Percentiles rank a stretch among this genome's conserved stretches.
These are phyloP conservation scores for Theocolax elegans DNA, from an alignment of 1,140 invertebrate species.

Conservation along the genomic window DNA sequence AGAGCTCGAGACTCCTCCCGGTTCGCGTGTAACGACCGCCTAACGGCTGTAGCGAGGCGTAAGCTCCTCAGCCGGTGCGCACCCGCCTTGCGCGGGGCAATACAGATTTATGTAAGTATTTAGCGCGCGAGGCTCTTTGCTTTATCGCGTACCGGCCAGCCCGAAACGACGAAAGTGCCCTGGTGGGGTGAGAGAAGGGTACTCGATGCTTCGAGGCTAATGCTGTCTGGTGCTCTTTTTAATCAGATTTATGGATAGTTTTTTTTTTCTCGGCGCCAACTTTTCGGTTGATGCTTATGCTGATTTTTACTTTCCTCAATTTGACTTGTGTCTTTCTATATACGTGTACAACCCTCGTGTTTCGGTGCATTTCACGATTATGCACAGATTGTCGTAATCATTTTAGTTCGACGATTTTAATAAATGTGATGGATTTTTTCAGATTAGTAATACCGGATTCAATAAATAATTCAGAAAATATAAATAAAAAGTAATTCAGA, in stretches of 20 bases:
- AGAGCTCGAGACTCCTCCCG: no score
- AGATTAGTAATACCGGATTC: no score
- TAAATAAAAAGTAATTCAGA: no score
- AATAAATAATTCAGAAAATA: no score
- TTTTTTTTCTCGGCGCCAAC: neutral
- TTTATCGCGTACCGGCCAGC: conserved; percentile 67
- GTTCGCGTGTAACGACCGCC: conserved; percentile 36
- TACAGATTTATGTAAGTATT: conserved; percentile 71
- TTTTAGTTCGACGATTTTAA: no score
- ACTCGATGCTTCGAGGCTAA: neutral
- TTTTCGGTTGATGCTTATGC: no score
- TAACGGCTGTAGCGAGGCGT: conserved; percentile 7
- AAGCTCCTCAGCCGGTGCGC: conserved; percentile 22
- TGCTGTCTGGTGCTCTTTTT: neutral
- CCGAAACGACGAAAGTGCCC: neutral
- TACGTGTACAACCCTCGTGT: no score
- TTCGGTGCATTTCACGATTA: no score
- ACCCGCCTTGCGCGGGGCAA: conserved; percentile 54
- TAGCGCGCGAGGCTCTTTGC: conserved; percentile 64
- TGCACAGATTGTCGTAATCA: no score
- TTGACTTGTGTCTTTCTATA: no score
- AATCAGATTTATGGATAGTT: conserved; percentile 20
- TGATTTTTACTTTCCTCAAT: no score
- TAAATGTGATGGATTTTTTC: no score
- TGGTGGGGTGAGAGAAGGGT: neutral